phyloP scores from a whole-genome alignment of 2,888 invertebrate genomes.

The Bellardia pandia region DNA sequence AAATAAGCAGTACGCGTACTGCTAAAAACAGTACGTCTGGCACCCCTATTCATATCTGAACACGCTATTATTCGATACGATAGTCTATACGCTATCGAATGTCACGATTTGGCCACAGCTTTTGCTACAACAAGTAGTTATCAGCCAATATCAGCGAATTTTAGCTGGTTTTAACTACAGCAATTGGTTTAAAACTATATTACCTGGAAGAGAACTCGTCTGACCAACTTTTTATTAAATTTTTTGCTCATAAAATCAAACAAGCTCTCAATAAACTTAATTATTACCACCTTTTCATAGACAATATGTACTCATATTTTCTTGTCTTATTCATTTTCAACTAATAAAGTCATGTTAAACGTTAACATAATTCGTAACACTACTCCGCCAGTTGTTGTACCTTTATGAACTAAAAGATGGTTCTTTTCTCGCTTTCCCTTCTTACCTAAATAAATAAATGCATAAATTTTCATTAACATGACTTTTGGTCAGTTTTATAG shows the following conservation, averaged over 20 bases:
- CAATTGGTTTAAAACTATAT: too few species aligned
- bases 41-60: too few species aligned
- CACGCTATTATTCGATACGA: too few species aligned
- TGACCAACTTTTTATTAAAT: neutral
- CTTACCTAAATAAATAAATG: neutral
- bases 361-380: constrained; percentile 14
- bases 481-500: constrained; percentile 55
- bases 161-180: neutral
- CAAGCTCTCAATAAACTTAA: constrained; percentile 50
- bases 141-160: too few species aligned
- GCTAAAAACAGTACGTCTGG: too few species aligned
- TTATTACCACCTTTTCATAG: constrained; percentile 36
- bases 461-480: constrained; percentile 64
- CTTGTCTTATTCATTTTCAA: neutral
- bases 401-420: neutral
- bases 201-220: too few species aligned
- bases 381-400: neutral
- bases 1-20: too few species aligned
- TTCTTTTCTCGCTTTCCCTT: constrained; percentile 7
- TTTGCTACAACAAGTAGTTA: too few species aligned
- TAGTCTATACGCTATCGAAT: too few species aligned
- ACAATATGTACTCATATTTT: constrained; percentile 1
- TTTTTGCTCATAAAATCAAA: constrained; percentile 58
- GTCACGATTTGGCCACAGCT: too few species aligned
- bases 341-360: constrained; percentile 41